phyloP scores from a whole-genome alignment of 2,888 invertebrate genomes.

The Busseola fusca region DNA sequence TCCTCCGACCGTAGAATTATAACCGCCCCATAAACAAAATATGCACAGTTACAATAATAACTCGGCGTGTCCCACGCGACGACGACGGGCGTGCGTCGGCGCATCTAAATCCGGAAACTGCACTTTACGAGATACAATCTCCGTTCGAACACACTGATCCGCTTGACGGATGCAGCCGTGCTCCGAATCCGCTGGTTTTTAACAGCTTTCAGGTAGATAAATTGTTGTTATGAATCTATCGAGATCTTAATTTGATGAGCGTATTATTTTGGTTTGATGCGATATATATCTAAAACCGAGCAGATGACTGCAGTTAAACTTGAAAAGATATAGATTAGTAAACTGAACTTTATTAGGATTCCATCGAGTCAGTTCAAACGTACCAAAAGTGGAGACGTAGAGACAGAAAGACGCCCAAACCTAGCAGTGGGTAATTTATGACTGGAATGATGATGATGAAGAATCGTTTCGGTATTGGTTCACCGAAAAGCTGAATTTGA shows the following conservation, averaged over 20 bases:
- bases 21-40: slow-evolving; percentile 28
- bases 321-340: slow-evolving; percentile 7
- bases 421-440: neutral
- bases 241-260: neutral
- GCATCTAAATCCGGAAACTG: slow-evolving; percentile 78
- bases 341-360: slow-evolving; percentile 6
- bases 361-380: neutral
- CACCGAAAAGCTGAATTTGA: neutral
- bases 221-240: slow-evolving; percentile 12
- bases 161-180: slow-evolving; percentile 50
- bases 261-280: neutral
- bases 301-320: neutral
- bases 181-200: slow-evolving; percentile 24
- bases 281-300: neutral
- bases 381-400: neutral
- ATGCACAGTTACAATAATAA: slow-evolving; percentile 62
- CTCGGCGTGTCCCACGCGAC: slow-evolving; percentile 67
- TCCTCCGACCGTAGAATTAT: slow-evolving; percentile 5
- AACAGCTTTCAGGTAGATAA: slow-evolving; percentile 3
- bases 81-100: slow-evolving; percentile 56
- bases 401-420: neutral
- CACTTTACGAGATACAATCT: slow-evolving; percentile 69
- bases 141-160: slow-evolving; percentile 62
- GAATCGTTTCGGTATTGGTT: slow-evolving; percentile 10
- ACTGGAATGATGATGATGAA: neutral